Percentiles rank a stretch among this genome's conserved stretches.
Evolutionary conservation across 2,888 invertebrate species (phyloP).

Genomic region (Rosalia funebris): DNA sequence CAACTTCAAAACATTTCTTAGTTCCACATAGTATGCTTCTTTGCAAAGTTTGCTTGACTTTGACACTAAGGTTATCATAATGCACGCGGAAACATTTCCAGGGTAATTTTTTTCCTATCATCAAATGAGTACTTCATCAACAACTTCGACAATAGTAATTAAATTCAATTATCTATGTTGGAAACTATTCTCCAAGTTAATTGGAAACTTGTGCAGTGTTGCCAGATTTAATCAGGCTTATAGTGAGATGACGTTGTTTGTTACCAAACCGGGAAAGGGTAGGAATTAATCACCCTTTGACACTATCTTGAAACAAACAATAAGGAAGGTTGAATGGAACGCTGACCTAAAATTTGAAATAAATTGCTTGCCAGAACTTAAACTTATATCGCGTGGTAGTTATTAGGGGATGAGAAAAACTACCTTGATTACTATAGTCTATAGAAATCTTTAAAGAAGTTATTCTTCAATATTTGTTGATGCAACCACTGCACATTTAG

Average conservation of each 20-base stretch:
- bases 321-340: slow-evolving; percentile 22
- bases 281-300: slow-evolving; percentile 25
- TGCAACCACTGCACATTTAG: too few species aligned
- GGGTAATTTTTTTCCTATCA: too few species aligned
- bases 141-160: slow-evolving; percentile 1
- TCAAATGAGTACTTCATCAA: too few species aligned
- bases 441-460: neutral
- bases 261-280: slow-evolving; percentile 18
- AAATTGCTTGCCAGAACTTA: slow-evolving; percentile 12
- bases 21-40: too few species aligned
- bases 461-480: too few species aligned
- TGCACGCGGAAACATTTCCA: too few species aligned
- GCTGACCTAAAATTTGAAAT: slow-evolving; percentile 19
- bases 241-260: slow-evolving; percentile 22
- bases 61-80: too few species aligned
- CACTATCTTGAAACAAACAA: slow-evolving; percentile 27
- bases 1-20: too few species aligned
- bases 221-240: slow-evolving; percentile 14
- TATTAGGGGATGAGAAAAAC: neutral
- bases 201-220: slow-evolving; percentile 15
- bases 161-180: slow-evolving; percentile 12
- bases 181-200: slow-evolving; percentile 18
- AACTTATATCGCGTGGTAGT: neutral
- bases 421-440: neutral
- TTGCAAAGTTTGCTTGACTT: too few species aligned